A percentile compares a stretch with the other conserved stretches of the same genome.
phyloP scores from a whole-genome alignment of 2,113 vertebrate species.

The Clarias magur region DNA sequence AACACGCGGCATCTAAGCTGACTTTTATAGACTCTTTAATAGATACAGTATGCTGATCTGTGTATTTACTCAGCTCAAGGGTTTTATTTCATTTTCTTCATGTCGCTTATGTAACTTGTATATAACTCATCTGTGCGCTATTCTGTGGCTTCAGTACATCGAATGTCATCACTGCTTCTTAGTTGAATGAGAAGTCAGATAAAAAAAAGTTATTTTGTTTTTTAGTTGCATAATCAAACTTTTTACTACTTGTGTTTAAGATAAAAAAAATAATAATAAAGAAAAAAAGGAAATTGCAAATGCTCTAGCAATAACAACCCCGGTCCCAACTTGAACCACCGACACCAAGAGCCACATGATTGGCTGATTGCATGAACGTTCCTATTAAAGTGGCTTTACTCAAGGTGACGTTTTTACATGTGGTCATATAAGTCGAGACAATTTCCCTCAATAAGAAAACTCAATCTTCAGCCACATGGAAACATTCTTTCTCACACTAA shows the following conservation, averaged over 20 bases:
- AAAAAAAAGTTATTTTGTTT: no score
- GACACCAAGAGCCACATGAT: not conserved
- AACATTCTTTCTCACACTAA: not conserved
- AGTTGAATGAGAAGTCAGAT: no score
- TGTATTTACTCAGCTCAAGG: not conserved
- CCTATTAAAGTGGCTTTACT: not conserved
- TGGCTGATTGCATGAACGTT: not conserved
- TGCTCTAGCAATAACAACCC: no score
- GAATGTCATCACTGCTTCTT: no score
- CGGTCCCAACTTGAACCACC: no score
- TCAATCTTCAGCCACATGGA: not conserved
- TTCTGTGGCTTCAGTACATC: not conserved
- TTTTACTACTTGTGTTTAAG: no score
- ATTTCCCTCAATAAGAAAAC: not conserved
- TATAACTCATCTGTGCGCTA: not conserved
- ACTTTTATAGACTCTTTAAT: not conserved
- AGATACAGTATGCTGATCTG: no score
- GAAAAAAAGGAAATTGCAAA: no score
- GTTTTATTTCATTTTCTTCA: not conserved
- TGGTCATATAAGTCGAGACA: no score
- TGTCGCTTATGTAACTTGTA: no score
- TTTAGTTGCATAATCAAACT: no score
- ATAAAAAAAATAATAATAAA: no score
- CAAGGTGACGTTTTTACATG: not conserved
- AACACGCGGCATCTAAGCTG: not conserved